A percentile compares a stretch with the other conserved stretches of the same genome.
Evolutionary conservation across 2,797 vertebrate genomes (phyloP).

Genomic region (Oreochromis grahami): DNA sequence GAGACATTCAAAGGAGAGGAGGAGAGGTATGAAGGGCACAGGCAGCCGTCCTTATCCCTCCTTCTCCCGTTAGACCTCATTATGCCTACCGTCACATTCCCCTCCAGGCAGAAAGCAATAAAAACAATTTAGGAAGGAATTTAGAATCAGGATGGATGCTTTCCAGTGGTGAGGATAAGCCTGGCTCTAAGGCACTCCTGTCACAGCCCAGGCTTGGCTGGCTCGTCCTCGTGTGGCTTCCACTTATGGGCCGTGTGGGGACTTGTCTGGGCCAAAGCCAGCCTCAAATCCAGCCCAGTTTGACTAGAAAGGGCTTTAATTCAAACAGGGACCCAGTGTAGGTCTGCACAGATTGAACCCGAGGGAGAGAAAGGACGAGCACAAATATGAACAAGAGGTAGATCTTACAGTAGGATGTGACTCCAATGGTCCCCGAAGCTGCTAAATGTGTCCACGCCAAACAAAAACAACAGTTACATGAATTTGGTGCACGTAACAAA

Average conservation of each 20-base stretch:
- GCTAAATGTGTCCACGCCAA: neutral
- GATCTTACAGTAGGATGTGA: accelerated
- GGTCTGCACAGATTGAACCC: neutral
- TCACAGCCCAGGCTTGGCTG: neutral
- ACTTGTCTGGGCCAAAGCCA: neutral
- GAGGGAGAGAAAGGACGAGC: neutral
- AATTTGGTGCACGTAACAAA: neutral
- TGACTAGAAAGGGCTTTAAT: neutral
- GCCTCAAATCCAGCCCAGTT: neutral
- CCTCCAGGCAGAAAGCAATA: conserved; percentile 19
- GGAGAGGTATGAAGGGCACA: neutral
- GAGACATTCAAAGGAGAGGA: neutral
- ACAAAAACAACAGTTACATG: accelerated
- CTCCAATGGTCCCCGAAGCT: neutral
- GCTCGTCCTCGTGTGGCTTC: neutral
- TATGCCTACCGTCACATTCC: neutral
- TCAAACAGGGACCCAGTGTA: neutral
- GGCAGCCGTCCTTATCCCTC: neutral
- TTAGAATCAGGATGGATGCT: neutral
- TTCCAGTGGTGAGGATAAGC: neutral
- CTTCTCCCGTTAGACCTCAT: conserved; percentile 27
- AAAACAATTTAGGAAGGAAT: conserved; percentile 19
- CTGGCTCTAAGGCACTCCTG: neutral
- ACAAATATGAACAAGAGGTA: neutral
- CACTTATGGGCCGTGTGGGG: neutral